Percentiles rank a stretch among this genome's conserved stretches.
Conservation (phyloP, 2,888 invertebrate genomes). For the Pycnomerus fuliginosus region DNA sequence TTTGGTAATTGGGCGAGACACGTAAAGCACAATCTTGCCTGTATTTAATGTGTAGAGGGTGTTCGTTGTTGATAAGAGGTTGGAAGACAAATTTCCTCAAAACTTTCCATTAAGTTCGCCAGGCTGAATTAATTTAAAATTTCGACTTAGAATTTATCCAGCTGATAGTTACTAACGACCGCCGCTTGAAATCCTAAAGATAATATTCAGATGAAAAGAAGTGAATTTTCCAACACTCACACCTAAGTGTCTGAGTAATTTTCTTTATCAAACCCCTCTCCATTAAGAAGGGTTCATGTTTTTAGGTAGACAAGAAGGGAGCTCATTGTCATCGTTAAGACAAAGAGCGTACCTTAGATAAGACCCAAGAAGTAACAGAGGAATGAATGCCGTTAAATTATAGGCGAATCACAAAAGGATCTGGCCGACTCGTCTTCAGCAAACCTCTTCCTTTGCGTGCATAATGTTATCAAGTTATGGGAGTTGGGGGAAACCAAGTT, state of each 20-base stretch:
- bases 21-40: too few species aligned
- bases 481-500: conserved; percentile 11
- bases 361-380: conserved; percentile 29
- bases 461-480: conserved; percentile 22
- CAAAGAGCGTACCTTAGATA: conserved; percentile 30
- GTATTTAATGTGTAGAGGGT: too few species aligned
- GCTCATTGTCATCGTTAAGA: conserved; percentile 23
- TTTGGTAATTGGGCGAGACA: too few species aligned
- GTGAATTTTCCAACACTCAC: neutral
- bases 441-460: conserved; percentile 13
- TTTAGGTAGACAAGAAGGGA: conserved; percentile 18
- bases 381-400: conserved; percentile 33
- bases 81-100: too few species aligned
- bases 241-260: conserved; percentile 10
- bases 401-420: conserved; percentile 32
- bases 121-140: too few species aligned
- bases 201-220: too few species aligned
- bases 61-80: too few species aligned
- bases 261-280: conserved; percentile 23
- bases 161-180: too few species aligned
- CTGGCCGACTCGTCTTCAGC: conserved; percentile 17
- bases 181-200: too few species aligned
- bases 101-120: too few species aligned
- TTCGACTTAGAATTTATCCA: too few species aligned
- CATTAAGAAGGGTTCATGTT: conserved; percentile 24